Conservation (phyloP, 1,140 invertebrate species). For the Delia radicum region DNA sequence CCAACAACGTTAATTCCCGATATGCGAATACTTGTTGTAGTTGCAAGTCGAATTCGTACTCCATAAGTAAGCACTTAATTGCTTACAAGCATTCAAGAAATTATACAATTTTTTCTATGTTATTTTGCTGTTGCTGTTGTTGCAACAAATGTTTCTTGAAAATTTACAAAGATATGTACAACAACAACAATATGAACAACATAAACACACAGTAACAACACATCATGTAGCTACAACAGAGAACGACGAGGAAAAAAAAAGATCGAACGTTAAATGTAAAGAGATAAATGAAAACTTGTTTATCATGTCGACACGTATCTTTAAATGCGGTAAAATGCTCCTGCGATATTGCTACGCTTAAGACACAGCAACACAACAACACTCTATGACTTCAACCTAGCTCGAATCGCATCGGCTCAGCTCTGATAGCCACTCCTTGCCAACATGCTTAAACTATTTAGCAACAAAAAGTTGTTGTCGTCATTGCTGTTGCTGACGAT, state of each 20-base stretch:
- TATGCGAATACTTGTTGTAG: too few relatives aligned
- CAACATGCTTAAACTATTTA: too few relatives aligned
- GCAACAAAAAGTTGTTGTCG: background rate
- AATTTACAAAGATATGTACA: slow-evolving; percentile 10
- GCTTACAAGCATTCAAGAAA: slow-evolving; percentile 24
- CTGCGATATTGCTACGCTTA: slow-evolving; percentile 20
- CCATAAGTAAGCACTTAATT: slow-evolving; percentile 23
- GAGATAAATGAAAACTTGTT: slow-evolving; percentile 31
- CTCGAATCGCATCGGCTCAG: background rate
- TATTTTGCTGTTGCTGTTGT: slow-evolving; percentile 9
- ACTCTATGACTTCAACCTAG: background rate
- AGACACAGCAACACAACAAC: background rate
- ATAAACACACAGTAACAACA: background rate
- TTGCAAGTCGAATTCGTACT: too few relatives aligned
- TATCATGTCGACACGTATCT: slow-evolving; percentile 30
- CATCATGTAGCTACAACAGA: background rate
- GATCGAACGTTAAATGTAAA: slow-evolving; percentile 24
- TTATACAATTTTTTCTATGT: slow-evolving; percentile 14
- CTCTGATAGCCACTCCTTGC: background rate
- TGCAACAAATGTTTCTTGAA: slow-evolving; percentile 22
- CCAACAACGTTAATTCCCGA: background rate
- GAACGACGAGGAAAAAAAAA: background rate
- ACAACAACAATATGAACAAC: background rate
- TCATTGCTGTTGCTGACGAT: background rate
- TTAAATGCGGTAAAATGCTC: slow-evolving; percentile 30